These are phyloP conservation scores for Miniopterus natalensis DNA, from an alignment of 2,113 vertebrate genomes.

Conservation along the genomic window DNA sequence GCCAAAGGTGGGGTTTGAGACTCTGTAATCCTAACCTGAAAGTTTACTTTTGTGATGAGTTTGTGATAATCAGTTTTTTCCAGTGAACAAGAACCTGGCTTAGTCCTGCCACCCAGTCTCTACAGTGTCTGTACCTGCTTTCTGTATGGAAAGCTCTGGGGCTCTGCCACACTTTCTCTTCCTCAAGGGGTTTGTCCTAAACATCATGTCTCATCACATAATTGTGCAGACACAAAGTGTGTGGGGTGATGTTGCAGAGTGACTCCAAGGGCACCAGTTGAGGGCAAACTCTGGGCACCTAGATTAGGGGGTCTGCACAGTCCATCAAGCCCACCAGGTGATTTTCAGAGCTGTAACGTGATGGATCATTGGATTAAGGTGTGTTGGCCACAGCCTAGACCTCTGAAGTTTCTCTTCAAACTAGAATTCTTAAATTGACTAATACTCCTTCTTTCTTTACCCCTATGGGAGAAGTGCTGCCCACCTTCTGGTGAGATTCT, in stretches of 20 bases:
- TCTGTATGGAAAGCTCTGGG: not conserved
- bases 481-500: not conserved
- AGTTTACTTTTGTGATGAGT: not conserved
- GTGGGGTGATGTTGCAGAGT: rapidly evolving
- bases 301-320: not conserved
- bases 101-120: not conserved
- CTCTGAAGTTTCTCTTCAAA: not conserved
- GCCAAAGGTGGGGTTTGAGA: not conserved
- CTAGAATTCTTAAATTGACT: not conserved
- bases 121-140: rapidly evolving
- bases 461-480: rapidly evolving
- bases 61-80: not conserved
- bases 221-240: not conserved
- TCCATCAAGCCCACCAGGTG: rapidly evolving
- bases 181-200: not conserved
- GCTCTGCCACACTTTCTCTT: not conserved
- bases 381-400: not conserved
- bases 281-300: rapidly evolving
- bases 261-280: not conserved
- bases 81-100: not conserved
- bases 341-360: not conserved
- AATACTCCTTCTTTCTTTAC: too few relatives aligned
- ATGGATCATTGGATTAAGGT: rapidly evolving
- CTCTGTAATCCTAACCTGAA: rapidly evolving
- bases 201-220: rapidly evolving